Conservation (phyloP, 2,113 vertebrate species). For the Oreochromis aureus region DNA sequence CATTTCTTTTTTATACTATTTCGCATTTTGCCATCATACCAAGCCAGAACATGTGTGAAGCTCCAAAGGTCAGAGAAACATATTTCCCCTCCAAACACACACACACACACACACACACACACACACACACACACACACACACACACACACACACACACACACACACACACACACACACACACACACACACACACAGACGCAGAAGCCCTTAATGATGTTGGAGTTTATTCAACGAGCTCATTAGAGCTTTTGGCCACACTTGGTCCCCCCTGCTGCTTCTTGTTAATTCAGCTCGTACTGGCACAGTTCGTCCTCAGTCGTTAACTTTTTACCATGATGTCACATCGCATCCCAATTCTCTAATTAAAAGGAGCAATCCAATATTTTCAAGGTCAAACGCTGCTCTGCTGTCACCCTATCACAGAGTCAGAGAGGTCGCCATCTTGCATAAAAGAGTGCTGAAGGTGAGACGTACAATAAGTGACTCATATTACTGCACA, state of each 20-base stretch:
- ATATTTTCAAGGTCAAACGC: background rate
- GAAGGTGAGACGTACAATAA: background rate
- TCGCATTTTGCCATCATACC: background rate
- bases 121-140: background rate
- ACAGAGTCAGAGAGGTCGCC: background rate
- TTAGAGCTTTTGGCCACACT: background rate
- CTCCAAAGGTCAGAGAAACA: background rate
- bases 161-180: background rate
- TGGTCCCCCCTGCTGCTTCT: slow-evolving; percentile 18
- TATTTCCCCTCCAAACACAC: background rate
- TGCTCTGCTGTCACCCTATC: background rate
- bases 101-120: background rate
- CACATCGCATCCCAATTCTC: background rate
- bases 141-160: background rate
- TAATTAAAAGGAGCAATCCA: background rate
- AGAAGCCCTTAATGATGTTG: slow-evolving; percentile 12
- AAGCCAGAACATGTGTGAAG: background rate
- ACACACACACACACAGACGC: background rate
- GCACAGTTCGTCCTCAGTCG: background rate
- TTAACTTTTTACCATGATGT: background rate
- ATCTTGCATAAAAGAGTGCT: background rate
- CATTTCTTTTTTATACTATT: background rate
- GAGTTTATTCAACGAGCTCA: slow-evolving; percentile 20
- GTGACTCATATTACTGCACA: background rate
- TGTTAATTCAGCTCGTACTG: slow-evolving; percentile 2